Percentiles rank a stretch among this genome's conserved stretches.
These are phyloP conservation scores for Capra hircus DNA, from an alignment of 2,113 vertebrate genomes.

Conservation along the genomic window DNA sequence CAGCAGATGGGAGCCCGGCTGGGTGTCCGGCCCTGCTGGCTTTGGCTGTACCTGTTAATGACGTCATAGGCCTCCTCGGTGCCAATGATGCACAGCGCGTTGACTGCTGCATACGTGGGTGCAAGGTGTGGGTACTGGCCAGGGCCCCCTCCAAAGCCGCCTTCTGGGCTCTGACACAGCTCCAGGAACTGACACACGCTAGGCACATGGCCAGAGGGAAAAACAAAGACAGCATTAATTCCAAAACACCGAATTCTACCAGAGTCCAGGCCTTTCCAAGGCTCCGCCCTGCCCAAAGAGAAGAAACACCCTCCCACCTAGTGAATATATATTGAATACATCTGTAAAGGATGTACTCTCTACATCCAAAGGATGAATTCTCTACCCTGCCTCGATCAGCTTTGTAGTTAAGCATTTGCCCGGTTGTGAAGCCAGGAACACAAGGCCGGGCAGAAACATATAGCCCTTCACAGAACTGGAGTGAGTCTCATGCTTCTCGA, in stretches of 20 bases:
- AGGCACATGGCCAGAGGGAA: background rate
- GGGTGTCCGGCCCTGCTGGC: background rate
- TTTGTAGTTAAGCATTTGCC: background rate
- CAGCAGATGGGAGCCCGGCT: background rate
- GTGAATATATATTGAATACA: background rate
- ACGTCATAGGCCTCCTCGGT: slow-evolving; percentile 92
- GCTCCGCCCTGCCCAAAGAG: background rate
- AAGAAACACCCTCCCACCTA: background rate
- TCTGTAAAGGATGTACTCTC: background rate
- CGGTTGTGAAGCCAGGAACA: background rate
- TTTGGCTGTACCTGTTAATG: slow-evolving; percentile 88
- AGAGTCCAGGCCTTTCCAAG: background rate
- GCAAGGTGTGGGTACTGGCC: slow-evolving; percentile 95
- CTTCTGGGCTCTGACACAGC: slow-evolving; percentile 89
- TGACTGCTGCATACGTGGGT: slow-evolving; percentile 95
- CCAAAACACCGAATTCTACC: background rate
- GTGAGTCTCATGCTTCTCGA: background rate
- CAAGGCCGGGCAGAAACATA: background rate
- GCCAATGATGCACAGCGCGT: slow-evolving; percentile 94
- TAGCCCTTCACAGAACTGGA: background rate
- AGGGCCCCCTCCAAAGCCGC: slow-evolving; percentile 93
- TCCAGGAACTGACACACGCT: slow-evolving; percentile 95
- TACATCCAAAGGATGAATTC: background rate
- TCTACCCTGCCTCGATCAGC: background rate
- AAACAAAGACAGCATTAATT: slow-evolving; percentile 16